Base-by-base conservation (phyloP, 2,888 invertebrate genomes). In the Lasiommata megera region DNA sequence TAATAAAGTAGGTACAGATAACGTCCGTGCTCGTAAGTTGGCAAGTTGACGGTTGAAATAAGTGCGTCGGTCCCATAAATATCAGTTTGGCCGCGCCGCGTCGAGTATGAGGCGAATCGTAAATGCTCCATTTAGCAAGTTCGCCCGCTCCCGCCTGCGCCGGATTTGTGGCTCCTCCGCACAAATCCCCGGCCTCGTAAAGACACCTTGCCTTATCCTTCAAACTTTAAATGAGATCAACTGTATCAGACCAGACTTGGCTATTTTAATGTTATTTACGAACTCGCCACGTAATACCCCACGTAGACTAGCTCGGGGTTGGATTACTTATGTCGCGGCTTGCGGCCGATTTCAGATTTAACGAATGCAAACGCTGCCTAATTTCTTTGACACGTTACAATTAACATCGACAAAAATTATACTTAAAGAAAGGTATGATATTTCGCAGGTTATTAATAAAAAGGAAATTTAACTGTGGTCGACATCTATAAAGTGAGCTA, bases 121-220 rank as follows among this genome's bases (percentile, higher is more conserved):
- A 81, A 86, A 85, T 84, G 83, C 73, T 71, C 81, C 75, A 83
- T 84, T 84, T 85, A 71, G 73, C 66, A 82, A 82, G 63, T 83
- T 82, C 59, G 61, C 61, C 66, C 72, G 67, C 66, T 60, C 40
- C 16, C 14, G 17, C 6, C 3, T 3, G 23, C 17, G 16, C 29
- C 8, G 67, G 80, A 81, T 82, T 83, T 82, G 82, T 82, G 60
- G 70, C 62, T 64, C 66, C 65, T 67, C 65, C 59, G 44, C 53
- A 51, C 61, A 70, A 70, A 70, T 66, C 67, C 63, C 58, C 72
- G 78, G 70, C 73, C 72, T 70, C 55, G 70, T 65, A 59, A 50
- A 67, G 72, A 77, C 80, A 82, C 82, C 81, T 82, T 76, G 71
- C 70, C 61, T 62, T 61, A 65, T 79, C 74, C 76, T 71, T 71